Base-by-base conservation (phyloP, 1,140 invertebrate genomes). In the Cydia splendana region DNA sequence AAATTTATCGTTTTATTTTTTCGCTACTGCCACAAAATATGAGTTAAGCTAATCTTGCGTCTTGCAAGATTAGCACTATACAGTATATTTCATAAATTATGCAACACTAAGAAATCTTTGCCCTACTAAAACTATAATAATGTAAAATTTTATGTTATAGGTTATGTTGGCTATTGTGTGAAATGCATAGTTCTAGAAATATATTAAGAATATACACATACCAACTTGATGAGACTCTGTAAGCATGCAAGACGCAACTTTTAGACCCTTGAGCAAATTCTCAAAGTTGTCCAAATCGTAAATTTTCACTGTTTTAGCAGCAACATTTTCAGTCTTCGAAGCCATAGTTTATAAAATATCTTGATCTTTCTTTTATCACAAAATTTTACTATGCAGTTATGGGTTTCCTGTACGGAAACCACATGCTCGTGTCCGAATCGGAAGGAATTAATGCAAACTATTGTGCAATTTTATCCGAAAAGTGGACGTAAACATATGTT, bases 201-300 rank as follows among this genome's bases (percentile, higher is more conserved):
- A 71, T 38, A 42, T 9, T 42, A 38, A 38, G 28, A 38, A 38
- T 71, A 42, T n/a, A 71, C 9, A 81, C 88, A 88, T 85, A 94
- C 93, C 91, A 78, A 93, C 78, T 78, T 92, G 89, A 71, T 94
- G 90, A 13, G 93, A 90, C 79, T 94, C 93, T 10, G 91, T 92
- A 79, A 95, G 88, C 95, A 95, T 95, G 75, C 94, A 95, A 76
- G 94, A 92, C 67, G 95, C 94, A 45, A 95, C 93, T 89, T 94
- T 93, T 38, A 95, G 91, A 12, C 95, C 95, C 77, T 91, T 93
- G 0, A 94, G 88, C 9, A 95, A 87, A 79, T 90, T 91, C 76
- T 93, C 87, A 81, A 94, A 95, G 48, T 94, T 91, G 76, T 95
- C 92, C 75, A 91, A 83, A 78, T 95, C 94, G 80, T 94, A 94